Evolutionary conservation across 2,113 vertebrate genomes (phyloP).

Genomic region (Leucopsar rothschildi): DNA sequence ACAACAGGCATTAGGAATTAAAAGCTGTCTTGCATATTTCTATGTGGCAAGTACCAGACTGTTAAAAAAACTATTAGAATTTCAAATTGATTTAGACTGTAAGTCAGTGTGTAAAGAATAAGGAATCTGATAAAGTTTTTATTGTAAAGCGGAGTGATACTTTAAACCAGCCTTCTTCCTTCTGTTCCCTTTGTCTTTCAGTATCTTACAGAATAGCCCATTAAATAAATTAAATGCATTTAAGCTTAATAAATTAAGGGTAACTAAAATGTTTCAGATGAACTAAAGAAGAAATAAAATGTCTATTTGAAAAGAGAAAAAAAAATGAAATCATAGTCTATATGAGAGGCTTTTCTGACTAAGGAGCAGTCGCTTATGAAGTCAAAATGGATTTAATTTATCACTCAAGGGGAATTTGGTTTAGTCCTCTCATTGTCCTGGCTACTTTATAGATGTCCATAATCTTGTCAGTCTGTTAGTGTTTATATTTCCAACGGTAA

Average conservation of each 20-base stretch:
- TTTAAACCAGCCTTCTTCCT: not conserved
- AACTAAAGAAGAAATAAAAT: slow-evolving; percentile 33
- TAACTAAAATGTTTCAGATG: not conserved
- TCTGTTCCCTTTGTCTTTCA: not conserved
- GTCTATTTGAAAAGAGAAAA: not conserved
- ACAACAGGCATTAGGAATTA: slow-evolving; percentile 3
- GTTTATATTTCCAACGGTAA: not conserved
- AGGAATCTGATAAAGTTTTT: not conserved
- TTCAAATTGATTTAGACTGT: not conserved
- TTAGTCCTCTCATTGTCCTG: not conserved
- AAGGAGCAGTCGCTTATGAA: not conserved
- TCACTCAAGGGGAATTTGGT: not conserved
- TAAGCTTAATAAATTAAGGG: slow-evolving; percentile 13
- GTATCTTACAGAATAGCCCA: not conserved
- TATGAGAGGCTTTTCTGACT: not conserved
- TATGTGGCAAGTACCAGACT: not conserved
- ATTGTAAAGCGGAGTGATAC: not conserved
- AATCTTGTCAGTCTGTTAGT: not conserved
- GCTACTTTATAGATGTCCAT: not conserved
- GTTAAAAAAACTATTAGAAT: not conserved
- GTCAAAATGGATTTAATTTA: not conserved
- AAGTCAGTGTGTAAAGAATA: not conserved
- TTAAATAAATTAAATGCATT: slow-evolving; percentile 17
- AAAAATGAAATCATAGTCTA: not conserved
- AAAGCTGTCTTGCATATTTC: slow-evolving; percentile 17